These are phyloP conservation scores for Zoanthus sociatus DNA, from an alignment of 92 coral and sea anemone genomes.

Conservation along the genomic window DNA sequence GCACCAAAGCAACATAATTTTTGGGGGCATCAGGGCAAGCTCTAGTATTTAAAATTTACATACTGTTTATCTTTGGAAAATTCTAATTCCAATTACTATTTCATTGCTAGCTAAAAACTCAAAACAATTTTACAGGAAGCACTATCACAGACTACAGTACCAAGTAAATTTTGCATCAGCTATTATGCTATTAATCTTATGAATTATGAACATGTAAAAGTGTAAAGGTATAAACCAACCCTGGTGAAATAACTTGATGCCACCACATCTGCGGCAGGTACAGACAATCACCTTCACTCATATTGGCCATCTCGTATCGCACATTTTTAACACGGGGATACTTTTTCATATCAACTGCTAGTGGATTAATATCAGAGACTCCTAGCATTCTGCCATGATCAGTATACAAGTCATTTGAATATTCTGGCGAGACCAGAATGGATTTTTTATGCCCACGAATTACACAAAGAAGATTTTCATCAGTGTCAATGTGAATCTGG, in stretches of 20 bases:
- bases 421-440: slow-evolving; percentile 85
- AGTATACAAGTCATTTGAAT: slow-evolving; percentile 82
- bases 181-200: too few species aligned
- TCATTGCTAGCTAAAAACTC: too few species aligned
- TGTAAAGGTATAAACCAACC: slow-evolving; percentile 53
- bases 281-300: slow-evolving; percentile 92
- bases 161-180: too few species aligned
- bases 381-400: slow-evolving; percentile 82
- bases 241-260: slow-evolving; percentile 92
- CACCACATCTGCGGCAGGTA: slow-evolving; percentile 99
- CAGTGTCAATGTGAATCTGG: slow-evolving; percentile 92
- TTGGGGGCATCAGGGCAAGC: too few species aligned
- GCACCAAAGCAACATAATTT: too few species aligned
- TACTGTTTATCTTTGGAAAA: too few species aligned
- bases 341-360: slow-evolving; percentile 87
- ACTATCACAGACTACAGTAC: too few species aligned
- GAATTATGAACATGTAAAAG: too few species aligned
- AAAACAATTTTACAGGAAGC: too few species aligned
- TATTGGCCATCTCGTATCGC: slow-evolving; percentile 78
- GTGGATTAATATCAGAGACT: slow-evolving; percentile 89
- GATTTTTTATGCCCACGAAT: slow-evolving; percentile 90
- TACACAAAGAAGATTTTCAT: slow-evolving; percentile 90
- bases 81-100: too few species aligned
- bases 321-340: slow-evolving; percentile 91
- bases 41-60: too few species aligned